Percentiles rank a stretch among this genome's conserved stretches.
Evolutionary conservation across 2,888 invertebrate genomes (phyloP).

Genomic region (Syrphus vitripennis): DNA sequence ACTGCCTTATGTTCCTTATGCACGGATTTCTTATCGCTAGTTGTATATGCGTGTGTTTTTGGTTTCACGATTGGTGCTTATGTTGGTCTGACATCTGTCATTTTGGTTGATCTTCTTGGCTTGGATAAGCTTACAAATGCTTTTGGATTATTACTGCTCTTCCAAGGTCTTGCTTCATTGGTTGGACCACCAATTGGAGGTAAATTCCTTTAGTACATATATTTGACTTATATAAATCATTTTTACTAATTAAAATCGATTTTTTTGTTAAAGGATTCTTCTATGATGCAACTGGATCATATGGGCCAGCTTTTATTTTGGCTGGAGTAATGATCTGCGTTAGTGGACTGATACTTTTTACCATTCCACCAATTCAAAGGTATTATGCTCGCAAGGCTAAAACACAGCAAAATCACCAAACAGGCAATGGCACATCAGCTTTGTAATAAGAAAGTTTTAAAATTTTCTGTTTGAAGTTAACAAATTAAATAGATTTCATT

Average conservation of each 20-base stretch:
- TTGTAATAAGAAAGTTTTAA: conserved; percentile 34
- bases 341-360: conserved; percentile 94
- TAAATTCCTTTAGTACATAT: conserved; percentile 79
- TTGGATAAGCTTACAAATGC: conserved; percentile 96
- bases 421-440: conserved; percentile 30
- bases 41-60: conserved; percentile 89
- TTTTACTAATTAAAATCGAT: neutral
- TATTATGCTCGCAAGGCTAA: conserved; percentile 74
- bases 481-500: neutral
- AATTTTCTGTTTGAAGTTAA: neutral
- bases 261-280: conserved; percentile 91
- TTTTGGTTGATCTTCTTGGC: conserved; percentile 96
- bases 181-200: conserved; percentile 97
- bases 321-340: conserved; percentile 92
- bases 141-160: conserved; percentile 94
- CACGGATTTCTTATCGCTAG: conserved; percentile 87
- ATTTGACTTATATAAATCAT: too few species aligned
- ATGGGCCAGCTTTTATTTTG: conserved; percentile 93
- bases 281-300: conserved; percentile 89
- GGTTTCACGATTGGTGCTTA: conserved; percentile 97
- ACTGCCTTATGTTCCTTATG: conserved; percentile 91
- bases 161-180: conserved; percentile 96
- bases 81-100: conserved; percentile 97
- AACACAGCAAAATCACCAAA: conserved; percentile 25
- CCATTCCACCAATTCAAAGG: conserved; percentile 88